phyloP scores from a whole-genome alignment of 2,888 invertebrate species.

The Tinea trinotella region DNA sequence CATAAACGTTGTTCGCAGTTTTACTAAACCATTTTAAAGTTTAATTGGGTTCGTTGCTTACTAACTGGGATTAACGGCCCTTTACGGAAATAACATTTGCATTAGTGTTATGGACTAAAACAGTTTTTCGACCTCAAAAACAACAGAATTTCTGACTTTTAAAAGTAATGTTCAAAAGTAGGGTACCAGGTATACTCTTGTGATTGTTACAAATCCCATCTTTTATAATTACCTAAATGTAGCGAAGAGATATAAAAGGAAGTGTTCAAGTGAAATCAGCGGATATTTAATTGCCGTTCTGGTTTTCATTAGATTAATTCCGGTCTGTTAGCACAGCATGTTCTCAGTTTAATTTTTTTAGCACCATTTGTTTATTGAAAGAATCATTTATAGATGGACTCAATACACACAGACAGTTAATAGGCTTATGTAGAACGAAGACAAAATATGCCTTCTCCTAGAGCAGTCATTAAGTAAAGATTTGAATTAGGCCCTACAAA shows the following conservation, averaged over 20 bases:
- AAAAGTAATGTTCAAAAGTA: not conserved
- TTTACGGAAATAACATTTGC: conserved; percentile 17
- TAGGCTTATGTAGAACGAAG: not conserved
- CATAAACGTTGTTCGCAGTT: conserved; percentile 16
- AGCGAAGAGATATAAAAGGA: not conserved
- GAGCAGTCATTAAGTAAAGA: no score
- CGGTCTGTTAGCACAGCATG: not conserved
- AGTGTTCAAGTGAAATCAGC: not conserved
- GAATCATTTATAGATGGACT: not conserved
- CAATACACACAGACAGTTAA: not conserved
- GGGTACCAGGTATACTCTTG: not conserved
- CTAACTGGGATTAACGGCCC: conserved; percentile 4
- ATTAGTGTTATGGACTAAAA: conserved; percentile 14
- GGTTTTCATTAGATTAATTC: not conserved
- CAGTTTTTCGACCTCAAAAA: not conserved
- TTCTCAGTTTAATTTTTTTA: not conserved
- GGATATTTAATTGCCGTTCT: not conserved
- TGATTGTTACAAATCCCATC: not conserved
- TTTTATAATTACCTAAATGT: not conserved
- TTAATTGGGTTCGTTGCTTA: conserved; percentile 15
- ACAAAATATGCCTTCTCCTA: not conserved
- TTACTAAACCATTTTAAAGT: conserved; percentile 18
- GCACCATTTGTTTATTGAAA: not conserved
- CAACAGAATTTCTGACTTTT: conserved; percentile 7
- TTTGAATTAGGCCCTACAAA: not conserved